Base-by-base conservation (phyloP, 1,140 invertebrate genomes). In the Venturia canescens region DNA sequence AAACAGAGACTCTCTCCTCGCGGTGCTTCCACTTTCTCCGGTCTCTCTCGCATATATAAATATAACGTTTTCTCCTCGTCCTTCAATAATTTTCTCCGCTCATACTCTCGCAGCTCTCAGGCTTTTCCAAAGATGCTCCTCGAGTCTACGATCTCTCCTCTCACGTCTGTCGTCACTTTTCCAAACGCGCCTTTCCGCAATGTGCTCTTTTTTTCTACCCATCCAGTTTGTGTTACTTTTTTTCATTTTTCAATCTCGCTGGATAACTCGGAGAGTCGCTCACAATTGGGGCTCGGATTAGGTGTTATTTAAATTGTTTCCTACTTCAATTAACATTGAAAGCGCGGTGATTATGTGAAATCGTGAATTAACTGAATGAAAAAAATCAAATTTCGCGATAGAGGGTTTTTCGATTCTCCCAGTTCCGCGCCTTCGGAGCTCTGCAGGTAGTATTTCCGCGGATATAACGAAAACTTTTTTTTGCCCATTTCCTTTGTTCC, bases 31-130 rank as follows among this genome's bases (percentile, higher is more conserved):
- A 44, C 71, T 72, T 72, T 74, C 67, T 57, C 44, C 27, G 18
- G 34, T 29, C 60, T 77, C 67, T 79, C 23, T 48, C 44, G 26
- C 26, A 38, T 21, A 23, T 57, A 57, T 57, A 57, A 57, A 18
- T 57, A 57, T 5, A 50, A 60, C 18, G 21, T 66, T 31, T 38
- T 78, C 70, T 69, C 76, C 81, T 60, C 29, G 79, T 50, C 75
- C 70, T 78, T 57, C 76, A 66, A 67, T 80, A 83, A 83, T 79
- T 80, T 76, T 70, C 57, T 50, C 31, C 27, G 63, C 27, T 69
- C 66, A 23, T 44, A 38, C 29, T 29, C 50, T 53, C 74, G 38
- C 11, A 48, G 48, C 71, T 53, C 53, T 76, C n/a, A 66, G 3
- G 38, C 38, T 76, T 63, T 53, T 53, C 18, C 74, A 26, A 76